Percentiles rank a stretch among this genome's conserved stretches.
Conservation (phyloP, 2,797 vertebrate genomes). For the Bryconaethiops microstoma region DNA sequence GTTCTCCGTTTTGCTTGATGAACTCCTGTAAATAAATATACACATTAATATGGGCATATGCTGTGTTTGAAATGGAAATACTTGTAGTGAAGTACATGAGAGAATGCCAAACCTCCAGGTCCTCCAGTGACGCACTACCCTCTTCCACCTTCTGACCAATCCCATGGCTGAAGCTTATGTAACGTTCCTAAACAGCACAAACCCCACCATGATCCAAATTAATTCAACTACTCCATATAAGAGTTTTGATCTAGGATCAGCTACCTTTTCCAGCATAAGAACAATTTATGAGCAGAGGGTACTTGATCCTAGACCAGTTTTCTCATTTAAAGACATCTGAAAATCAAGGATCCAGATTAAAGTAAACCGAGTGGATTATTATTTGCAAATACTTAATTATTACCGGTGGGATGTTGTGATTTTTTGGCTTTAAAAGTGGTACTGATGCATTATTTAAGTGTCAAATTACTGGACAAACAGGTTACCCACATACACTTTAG, state of each 20-base stretch:
- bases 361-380: background rate
- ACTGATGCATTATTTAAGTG: background rate
- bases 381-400: background rate
- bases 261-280: background rate
- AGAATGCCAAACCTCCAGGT: constrained; percentile 67
- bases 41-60: background rate
- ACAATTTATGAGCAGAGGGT: background rate
- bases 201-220: constrained; percentile 8
- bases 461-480: background rate
- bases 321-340: background rate
- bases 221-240: background rate
- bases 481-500: no score
- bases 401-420: background rate
- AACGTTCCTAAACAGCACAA: constrained; percentile 66
- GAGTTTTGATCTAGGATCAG: background rate
- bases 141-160: constrained; percentile 69
- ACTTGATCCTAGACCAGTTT: background rate
- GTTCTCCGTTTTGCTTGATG: constrained; percentile 68
- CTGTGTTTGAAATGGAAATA: background rate
- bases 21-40: constrained; percentile 65
- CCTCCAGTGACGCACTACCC: constrained; percentile 67
- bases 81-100: background rate
- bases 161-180: constrained; percentile 68
- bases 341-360: background rate
- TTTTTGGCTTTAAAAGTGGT: background rate